These are phyloP conservation scores for Sardina pilchardus DNA, from an alignment of 2,113 vertebrate genomes.

Conservation along the genomic window DNA sequence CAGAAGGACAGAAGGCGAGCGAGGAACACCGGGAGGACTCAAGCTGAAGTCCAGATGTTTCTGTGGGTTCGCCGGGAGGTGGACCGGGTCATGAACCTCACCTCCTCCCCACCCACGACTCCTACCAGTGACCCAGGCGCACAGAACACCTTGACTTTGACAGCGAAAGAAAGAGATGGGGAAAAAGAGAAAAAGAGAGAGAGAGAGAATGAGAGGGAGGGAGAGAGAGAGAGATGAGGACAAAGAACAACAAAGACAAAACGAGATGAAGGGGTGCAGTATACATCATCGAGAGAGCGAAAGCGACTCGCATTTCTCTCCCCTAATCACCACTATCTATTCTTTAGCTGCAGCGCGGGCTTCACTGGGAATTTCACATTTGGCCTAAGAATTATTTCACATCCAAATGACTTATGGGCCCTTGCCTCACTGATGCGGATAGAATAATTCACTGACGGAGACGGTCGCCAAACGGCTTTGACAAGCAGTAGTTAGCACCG, in stretches of 20 bases:
- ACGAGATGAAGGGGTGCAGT: not conserved
- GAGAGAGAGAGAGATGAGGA: not conserved
- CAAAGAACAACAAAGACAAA: not conserved
- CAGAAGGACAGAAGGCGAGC: not conserved
- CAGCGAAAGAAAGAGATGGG: not conserved
- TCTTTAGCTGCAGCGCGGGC: not conserved
- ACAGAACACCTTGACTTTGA: constrained; percentile 2
- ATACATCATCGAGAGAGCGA: not conserved
- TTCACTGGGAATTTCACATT: not conserved
- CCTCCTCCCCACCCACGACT: constrained; percentile 6
- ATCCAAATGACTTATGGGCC: not conserved
- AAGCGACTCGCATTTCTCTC: not conserved
- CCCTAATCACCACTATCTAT: not conserved
- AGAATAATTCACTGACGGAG: not conserved
- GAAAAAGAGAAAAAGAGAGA: not conserved
- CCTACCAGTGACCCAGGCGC: not conserved
- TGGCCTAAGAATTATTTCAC: not conserved
- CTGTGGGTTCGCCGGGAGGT: constrained; percentile 3
- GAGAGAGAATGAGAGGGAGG: not conserved
- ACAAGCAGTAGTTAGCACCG: constrained; percentile 5
- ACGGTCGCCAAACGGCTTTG: not conserved
- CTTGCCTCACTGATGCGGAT: not conserved
- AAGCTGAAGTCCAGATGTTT: constrained; percentile 19
- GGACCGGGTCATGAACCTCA: not conserved
- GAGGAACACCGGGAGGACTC: not conserved